phyloP scores from a whole-genome alignment of 2,113 vertebrate species.

The Crotalus tigris region DNA sequence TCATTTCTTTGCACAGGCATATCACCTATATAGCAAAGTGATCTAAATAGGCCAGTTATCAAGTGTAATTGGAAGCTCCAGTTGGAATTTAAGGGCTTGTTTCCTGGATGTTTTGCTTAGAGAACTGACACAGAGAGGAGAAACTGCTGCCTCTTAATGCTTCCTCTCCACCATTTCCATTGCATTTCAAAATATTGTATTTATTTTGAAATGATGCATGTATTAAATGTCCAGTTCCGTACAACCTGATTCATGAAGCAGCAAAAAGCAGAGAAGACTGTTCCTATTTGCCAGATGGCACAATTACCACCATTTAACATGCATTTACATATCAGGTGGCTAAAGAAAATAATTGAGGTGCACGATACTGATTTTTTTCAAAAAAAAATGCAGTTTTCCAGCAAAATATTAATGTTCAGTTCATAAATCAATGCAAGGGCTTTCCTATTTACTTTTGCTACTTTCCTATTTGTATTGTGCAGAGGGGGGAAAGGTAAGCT shows the following conservation, averaged over 20 bases:
- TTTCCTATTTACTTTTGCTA: not conserved
- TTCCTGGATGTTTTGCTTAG: not conserved
- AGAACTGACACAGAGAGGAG: not conserved
- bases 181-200: not conserved
- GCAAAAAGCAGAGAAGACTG: not conserved
- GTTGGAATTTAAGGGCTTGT: not conserved
- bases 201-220: not conserved
- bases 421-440: not conserved
- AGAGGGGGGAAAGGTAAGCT: too few species aligned
- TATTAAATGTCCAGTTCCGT: not conserved
- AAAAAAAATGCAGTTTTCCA: not conserved
- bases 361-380: not conserved
- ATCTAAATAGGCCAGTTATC: not conserved
- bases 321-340: not conserved
- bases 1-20: accelerated
- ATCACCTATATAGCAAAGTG: not conserved
- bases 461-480: not conserved
- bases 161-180: not conserved
- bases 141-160: not conserved
- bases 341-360: not conserved
- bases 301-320: not conserved
- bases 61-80: accelerated
- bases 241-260: not conserved
- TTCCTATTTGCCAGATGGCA: not conserved
- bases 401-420: not conserved